Percentiles rank a stretch among this genome's conserved stretches.
These are phyloP conservation scores for Atherix ibis DNA, from an alignment of 2,888 invertebrate genomes.

Conservation along the genomic window DNA sequence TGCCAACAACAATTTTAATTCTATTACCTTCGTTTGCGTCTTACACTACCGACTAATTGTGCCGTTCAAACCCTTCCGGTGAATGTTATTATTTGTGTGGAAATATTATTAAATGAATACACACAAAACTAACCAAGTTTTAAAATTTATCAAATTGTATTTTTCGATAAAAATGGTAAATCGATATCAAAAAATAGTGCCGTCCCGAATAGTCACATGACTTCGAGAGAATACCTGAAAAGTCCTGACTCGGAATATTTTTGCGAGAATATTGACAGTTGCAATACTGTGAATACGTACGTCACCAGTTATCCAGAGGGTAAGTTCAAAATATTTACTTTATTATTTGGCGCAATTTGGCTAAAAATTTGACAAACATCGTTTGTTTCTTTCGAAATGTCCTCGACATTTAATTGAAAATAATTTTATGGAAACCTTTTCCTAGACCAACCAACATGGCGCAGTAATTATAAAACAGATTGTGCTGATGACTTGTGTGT, in stretches of 20 bases:
- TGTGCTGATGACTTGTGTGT: constrained; percentile 47
- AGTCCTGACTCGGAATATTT: constrained; percentile 26
- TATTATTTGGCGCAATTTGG: no score
- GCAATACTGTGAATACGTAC: constrained; percentile 29
- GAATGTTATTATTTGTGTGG: neutral
- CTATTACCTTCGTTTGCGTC: neutral
- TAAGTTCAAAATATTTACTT: no score
- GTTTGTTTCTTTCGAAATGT: no score
- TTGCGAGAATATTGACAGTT: constrained; percentile 24
- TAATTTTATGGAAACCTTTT: no score
- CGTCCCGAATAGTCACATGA: constrained; percentile 13
- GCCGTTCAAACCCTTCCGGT: no score
- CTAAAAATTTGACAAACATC: no score
- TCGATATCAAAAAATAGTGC: constrained; percentile 5
- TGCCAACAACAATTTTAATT: no score
- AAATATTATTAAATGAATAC: no score
- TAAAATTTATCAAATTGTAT: constrained; percentile 46
- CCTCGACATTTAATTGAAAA: no score
- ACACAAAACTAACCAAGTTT: constrained; percentile 25
- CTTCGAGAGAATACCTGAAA: constrained; percentile 23
- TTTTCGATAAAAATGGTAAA: constrained; percentile 32
- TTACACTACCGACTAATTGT: neutral
- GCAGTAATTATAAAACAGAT: constrained; percentile 64
- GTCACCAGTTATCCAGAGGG: constrained; percentile 29
- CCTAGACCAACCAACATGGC: constrained; percentile 64